Base-by-base conservation (phyloP, 2,888 invertebrate species). In the Platycheirus albimanus region DNA sequence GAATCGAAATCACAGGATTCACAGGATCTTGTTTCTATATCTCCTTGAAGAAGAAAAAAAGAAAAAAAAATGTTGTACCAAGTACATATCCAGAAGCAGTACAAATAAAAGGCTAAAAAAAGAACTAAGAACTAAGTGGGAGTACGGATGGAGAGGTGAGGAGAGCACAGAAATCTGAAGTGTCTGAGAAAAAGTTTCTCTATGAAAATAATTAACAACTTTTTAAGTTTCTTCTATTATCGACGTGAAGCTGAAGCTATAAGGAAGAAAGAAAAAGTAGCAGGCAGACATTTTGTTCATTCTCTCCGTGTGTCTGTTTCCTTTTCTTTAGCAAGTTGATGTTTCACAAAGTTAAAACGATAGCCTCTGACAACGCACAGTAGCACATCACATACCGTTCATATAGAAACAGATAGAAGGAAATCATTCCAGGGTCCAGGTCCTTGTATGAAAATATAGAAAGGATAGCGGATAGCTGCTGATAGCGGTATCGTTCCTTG, bases 181-280 rank as follows among this genome's bases (percentile, higher is more conserved):
- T 67, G 79, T 79, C 74, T 74, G 66, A 63, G 79, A 54, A 78
- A 78, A 79, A 79, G 74, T 79, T 74, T 79, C 67, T 52, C 79
- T 74, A 69, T 74, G 79, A 79, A 79, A 79, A 79, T 79, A 79
- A 74, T 79, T 79, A 79, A 79, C 74, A 79, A 74, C 78, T 74
- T 79, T 79, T 79, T 74, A 74, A 74, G 72, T 79, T 79, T 63
- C 54, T 74, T 74, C 67, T 74, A 74, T 79, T 74, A 67, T 67
- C 79, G 74, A 74, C 61, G 52, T 58, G 43, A 78, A 72, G 58
- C 20, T 71, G 64, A 61, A 61, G 45, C 30, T 33, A 33, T 6
- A 33, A 41, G 41, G 41, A 56, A 4, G 38, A 33, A 30, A 13
- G 10, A 36, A 36, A n/a, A 19, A 54, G 36, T 6, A 36, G 4